Base-by-base conservation (phyloP, 1,140 invertebrate genomes). In the Atopsyche davidsoni region DNA sequence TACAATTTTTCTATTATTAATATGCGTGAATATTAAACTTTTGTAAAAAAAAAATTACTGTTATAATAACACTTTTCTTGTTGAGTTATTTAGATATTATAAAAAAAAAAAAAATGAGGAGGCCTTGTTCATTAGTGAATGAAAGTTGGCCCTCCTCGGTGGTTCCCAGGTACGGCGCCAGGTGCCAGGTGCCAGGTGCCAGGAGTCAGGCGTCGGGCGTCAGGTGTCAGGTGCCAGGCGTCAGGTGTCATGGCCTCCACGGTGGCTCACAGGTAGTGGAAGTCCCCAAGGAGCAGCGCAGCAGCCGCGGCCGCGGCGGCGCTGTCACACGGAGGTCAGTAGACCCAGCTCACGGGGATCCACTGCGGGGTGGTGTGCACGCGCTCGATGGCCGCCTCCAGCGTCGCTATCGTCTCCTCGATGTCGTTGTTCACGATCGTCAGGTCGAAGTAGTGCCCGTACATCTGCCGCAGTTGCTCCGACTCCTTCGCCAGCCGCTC, bases 381-480 rank as follows among this genome's bases (percentile, higher is more conserved):
- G 43, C 87, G 80, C 55, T 94, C 91, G 51, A 98, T 88, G 16
- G 92, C 87, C 44, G 83, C 81, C 66, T 98, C 93, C 55, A 99
- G 72, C 47, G 89, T 85, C 22, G 82, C 81, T 61, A 98, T 96
- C 24, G 96, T 98, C 69, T 98, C 95, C 65, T 98, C 95, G 55
- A 99, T 98, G 75, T 99, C 96, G 77, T 98, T 98, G 79, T 99
- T 99, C 16, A 98, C 89, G 62, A 99, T 96, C 36, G 91, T 94
- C 70, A 97, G 76, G 70, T 99, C 96, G 75, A 99, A 98, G 71
- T 92, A 93, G 69, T 98, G 96, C 16, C 95, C 93, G 72, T 98
- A 99, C 21, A 93, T 89, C 64, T 93, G 89, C 38, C 91, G 86
- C 42, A 99, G 74, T 66, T 95, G 83, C 59, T 98, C 94, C 19